Evolutionary conservation across 64 coral and sea anemone species (phyloP).

Genomic region (Stylophora pistillata): DNA sequence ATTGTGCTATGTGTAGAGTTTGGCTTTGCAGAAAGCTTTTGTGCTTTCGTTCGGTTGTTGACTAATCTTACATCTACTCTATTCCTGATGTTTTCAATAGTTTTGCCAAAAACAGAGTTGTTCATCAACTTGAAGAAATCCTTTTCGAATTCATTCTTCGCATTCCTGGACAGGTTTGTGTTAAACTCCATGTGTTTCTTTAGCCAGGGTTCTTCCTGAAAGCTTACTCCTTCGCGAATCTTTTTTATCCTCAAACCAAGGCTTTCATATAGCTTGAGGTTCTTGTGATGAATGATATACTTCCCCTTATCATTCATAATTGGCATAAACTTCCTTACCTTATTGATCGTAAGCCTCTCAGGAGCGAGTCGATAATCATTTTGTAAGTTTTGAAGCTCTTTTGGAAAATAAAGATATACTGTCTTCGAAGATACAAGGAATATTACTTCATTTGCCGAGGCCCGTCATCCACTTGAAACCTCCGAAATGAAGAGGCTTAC

Average conservation of each 20-base stretch:
- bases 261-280: not conserved
- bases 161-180: not conserved
- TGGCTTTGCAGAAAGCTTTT: not conserved
- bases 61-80: not conserved
- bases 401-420: no score
- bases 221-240: not conserved
- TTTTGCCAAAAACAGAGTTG: not conserved
- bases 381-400: not conserved
- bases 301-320: not conserved
- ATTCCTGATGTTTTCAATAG: not conserved
- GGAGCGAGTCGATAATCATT: not conserved
- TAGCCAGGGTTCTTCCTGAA: not conserved
- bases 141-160: not conserved
- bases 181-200: not conserved
- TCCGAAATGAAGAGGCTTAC: no score
- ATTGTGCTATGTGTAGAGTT: not conserved
- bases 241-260: not conserved
- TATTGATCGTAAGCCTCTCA: not conserved
- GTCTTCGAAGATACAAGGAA: no score
- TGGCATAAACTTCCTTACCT: not conserved
- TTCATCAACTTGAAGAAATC: conserved; percentile 12
- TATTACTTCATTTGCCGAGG: no score
- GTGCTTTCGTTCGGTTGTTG: not conserved
- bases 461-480: no score
- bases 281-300: not conserved